Evolutionary conservation across 2,888 invertebrate species (phyloP), one percentile per base, ranked within the genome.

Genomic region (Leptogaster cylindrica): DNA sequence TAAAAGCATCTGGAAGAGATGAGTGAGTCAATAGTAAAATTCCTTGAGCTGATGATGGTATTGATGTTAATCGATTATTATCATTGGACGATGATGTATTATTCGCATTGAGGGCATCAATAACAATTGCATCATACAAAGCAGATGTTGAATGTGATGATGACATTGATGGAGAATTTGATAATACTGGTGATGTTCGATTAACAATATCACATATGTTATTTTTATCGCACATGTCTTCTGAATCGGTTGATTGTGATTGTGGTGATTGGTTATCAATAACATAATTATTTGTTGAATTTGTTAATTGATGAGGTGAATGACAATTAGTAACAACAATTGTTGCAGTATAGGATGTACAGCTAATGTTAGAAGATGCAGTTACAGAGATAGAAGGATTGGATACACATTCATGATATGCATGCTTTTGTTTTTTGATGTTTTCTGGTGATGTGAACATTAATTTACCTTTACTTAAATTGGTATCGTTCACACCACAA

Each of bases 51-150:
- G n/a, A n/a, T n/a, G 25, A 10, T 20, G 63, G 41, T 28, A 63
- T 8, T 12, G 41, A 44, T 68, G 41, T 44, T 12, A 36, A 14
- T 58, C 39, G 36, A 39, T 12, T 25, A 14, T 58, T 41, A 41
- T 27, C 41, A 58, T 14, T 39, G 5, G 39, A 73, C n/a, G n/a
- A n/a, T n/a, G n/a, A n/a, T n/a, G n/a, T n/a, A 5, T 75, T 75
- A 50, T 76, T 74, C 48, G 77, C 78, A 65, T 79, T 77, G 67
- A 80, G 67, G 1, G 80, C 77, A 66, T 79, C 79, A 66, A 79
- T 68, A 10, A 79, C 80, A 25, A 79, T 52, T 12, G 79, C 80
- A 72, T 79, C 79, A 61, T 79, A 79, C 8, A 79, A 72, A 68
- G 33, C 16, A 3, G 64, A 64, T 12, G 68, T 61, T 20, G 61